phyloP scores from a whole-genome alignment of 2,113 vertebrate genomes.

The Ancistrus triradiatus region DNA sequence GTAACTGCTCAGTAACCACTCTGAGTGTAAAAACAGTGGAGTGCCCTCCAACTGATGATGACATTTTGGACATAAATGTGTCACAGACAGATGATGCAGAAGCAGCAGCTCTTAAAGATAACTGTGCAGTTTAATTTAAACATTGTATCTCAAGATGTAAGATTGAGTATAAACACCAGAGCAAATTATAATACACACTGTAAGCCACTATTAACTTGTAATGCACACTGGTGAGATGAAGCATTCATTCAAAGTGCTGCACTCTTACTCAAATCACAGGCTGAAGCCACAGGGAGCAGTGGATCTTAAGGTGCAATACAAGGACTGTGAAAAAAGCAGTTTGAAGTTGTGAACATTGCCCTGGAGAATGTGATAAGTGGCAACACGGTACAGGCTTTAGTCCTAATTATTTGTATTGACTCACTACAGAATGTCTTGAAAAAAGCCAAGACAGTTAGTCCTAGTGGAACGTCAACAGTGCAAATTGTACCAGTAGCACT shows the following conservation, averaged over 20 bases:
- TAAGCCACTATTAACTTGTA: neutral
- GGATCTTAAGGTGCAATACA: neutral
- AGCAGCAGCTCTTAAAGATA: neutral
- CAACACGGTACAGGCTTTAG: neutral
- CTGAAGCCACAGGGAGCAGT: slow-evolving; percentile 7
- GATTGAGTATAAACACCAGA: slow-evolving; percentile 26
- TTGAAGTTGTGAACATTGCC: neutral
- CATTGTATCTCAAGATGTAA: slow-evolving; percentile 14
- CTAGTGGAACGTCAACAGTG: neutral
- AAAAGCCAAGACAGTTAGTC: neutral
- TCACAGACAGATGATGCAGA: neutral
- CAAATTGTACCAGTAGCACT: slow-evolving; percentile 17
- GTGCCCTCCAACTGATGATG: neutral
- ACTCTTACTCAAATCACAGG: neutral
- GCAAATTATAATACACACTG: slow-evolving; percentile 19
- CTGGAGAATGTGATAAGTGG: slow-evolving; percentile 33
- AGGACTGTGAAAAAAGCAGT: slow-evolving; percentile 3
- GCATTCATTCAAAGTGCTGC: neutral
- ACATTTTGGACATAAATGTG: slow-evolving; percentile 23
- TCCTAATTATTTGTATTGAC: slow-evolving; percentile 9
- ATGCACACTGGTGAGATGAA: slow-evolving; percentile 12
- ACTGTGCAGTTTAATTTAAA: slow-evolving; percentile 4
- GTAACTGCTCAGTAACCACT: neutral
- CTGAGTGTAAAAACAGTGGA: neutral
- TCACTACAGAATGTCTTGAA: slow-evolving; percentile 2